Percentiles rank a stretch among this genome's conserved stretches.
Evolutionary conservation across 2,888 invertebrate species (phyloP).

Genomic region (Byasa hedistus): DNA sequence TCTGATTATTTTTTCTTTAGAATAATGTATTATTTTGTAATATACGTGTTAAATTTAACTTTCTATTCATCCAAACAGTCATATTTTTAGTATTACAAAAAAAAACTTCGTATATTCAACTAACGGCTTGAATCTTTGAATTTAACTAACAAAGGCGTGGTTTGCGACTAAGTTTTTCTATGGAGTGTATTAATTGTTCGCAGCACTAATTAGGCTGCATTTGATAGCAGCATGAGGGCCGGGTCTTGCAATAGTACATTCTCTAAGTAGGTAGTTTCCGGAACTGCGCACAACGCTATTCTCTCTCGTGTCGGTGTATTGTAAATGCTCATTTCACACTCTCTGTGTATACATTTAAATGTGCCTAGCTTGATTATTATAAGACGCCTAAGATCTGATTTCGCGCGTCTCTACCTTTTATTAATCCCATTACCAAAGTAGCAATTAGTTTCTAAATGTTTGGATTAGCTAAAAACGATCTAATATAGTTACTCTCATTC

Average conservation of each 20-base stretch:
- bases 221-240: conserved; percentile 57
- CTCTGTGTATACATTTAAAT: conserved; percentile 24
- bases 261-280: conserved; percentile 51
- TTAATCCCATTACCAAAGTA: conserved; percentile 26
- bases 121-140: conserved; percentile 73
- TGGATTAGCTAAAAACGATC: conserved; percentile 14
- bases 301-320: conserved; percentile 41
- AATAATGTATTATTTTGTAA: conserved; percentile 66
- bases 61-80: conserved; percentile 56
- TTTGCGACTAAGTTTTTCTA: conserved; percentile 66
- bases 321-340: conserved; percentile 41
- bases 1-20: conserved; percentile 75
- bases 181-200: conserved; percentile 51
- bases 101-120: conserved; percentile 68
- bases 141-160: conserved; percentile 73
- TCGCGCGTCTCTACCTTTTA: conserved; percentile 28
- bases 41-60: conserved; percentile 60
- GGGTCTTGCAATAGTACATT: conserved; percentile 72
- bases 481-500: conserved; percentile 5
- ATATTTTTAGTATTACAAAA: conserved; percentile 45
- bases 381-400: conserved; percentile 33
- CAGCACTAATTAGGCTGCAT: conserved; percentile 44
- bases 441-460: conserved; percentile 26
- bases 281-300: conserved; percentile 63
- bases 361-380: conserved; percentile 17